phyloP scores from a whole-genome alignment of 1,140 invertebrate species.

The Bombus superbus region DNA sequence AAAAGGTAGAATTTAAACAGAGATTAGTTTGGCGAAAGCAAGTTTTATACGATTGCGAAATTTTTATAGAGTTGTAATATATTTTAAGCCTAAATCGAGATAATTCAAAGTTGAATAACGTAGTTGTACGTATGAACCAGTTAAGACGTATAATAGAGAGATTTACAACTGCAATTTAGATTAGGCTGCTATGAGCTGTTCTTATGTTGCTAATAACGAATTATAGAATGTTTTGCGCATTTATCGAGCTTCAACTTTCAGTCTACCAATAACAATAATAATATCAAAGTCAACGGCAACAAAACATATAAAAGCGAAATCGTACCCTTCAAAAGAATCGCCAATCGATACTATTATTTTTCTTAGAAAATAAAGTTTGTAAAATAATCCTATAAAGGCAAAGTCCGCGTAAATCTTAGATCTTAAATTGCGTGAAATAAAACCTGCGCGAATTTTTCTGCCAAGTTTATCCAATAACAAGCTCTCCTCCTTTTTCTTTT shows the following conservation, averaged over 20 bases:
- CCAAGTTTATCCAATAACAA: no score
- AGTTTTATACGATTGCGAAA: neutral
- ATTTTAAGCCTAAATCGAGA: no score
- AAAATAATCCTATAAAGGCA: no score
- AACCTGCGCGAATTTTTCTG: no score
- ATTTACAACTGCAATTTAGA: constrained; percentile 48
- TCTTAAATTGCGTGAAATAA: no score
- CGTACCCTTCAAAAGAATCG: neutral
- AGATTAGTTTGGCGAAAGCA: neutral
- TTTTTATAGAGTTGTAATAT: neutral
- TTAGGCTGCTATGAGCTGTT: neutral
- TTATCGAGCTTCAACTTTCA: neutral
- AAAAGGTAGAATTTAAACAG: neutral
- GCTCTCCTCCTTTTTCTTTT: neutral
- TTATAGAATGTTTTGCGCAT: neutral
- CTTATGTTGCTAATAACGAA: neutral
- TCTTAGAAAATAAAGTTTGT: no score
- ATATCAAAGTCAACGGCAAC: neutral
- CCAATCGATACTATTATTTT: neutral
- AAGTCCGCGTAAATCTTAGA: no score
- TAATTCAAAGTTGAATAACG: neutral
- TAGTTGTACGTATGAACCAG: neutral
- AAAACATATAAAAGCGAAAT: neutral
- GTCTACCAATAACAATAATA: neutral
- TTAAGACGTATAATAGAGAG: constrained; percentile 6